phyloP scores from a whole-genome alignment of 2,797 vertebrate genomes.

The Columba guinea region DNA sequence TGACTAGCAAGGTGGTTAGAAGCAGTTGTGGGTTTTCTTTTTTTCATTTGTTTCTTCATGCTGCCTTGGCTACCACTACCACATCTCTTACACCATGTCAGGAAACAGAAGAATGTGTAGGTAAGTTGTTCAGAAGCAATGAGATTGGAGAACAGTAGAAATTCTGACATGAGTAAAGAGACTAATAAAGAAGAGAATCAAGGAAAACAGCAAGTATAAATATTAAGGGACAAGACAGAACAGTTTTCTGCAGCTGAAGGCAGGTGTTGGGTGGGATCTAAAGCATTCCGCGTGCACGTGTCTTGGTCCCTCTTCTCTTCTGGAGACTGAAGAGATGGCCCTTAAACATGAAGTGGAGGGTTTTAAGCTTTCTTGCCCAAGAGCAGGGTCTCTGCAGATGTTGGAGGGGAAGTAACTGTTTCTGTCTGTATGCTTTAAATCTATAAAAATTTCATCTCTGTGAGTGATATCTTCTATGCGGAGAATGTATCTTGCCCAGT shows the following conservation, averaged over 20 bases:
- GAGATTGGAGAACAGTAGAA: neutral
- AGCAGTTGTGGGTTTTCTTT: neutral
- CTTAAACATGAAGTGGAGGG: neutral
- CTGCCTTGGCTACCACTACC: neutral
- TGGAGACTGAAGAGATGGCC: neutral
- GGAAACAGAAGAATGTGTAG: neutral
- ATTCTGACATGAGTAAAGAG: neutral
- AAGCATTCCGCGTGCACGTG: neutral
- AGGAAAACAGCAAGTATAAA: neutral
- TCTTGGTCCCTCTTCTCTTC: neutral
- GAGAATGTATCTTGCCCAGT: neutral
- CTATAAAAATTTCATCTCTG: neutral
- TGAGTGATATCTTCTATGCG: neutral
- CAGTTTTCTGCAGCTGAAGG: neutral
- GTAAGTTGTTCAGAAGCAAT: neutral
- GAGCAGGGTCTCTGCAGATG: neutral
- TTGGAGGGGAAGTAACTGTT: neutral
- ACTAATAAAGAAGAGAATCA: neutral
- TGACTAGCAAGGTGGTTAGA: neutral
- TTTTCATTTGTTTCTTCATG: neutral
- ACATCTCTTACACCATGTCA: neutral
- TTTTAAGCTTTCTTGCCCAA: neutral
- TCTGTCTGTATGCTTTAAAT: neutral
- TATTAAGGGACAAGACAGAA: neutral
- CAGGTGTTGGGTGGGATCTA: too few relatives aligned